These are phyloP conservation scores for Phthorimaea operculella DNA, from an alignment of 1,140 invertebrate genomes.

Conservation along the genomic window DNA sequence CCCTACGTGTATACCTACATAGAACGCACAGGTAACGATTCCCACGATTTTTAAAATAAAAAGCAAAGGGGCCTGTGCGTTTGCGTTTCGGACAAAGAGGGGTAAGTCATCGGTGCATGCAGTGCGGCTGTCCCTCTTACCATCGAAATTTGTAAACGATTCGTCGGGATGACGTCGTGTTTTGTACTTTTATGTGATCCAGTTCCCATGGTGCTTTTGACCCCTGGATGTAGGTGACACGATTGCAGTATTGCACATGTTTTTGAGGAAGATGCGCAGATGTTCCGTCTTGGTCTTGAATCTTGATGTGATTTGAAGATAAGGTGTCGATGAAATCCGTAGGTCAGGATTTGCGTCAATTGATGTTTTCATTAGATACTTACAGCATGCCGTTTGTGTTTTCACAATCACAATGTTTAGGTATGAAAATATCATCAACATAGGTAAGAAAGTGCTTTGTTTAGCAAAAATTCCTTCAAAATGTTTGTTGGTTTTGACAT, in stretches of 20 bases:
- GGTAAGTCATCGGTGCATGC: slow-evolving; percentile 29
- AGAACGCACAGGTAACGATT: background rate
- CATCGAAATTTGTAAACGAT: slow-evolving; percentile 36
- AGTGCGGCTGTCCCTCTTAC: slow-evolving; percentile 17
- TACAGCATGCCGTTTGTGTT: too few relatives aligned
- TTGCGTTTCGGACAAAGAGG: slow-evolving; percentile 27
- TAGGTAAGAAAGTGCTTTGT: too few relatives aligned
- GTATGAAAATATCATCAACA: too few relatives aligned
- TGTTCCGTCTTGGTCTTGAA: background rate
- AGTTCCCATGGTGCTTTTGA: slow-evolving; percentile 36
- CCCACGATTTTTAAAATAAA: background rate
- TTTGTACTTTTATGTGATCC: slow-evolving; percentile 22
- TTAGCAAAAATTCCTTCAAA: too few relatives aligned
- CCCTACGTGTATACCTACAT: slow-evolving; percentile 34
- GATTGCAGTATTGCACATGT: too few relatives aligned
- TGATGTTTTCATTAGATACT: too few relatives aligned
- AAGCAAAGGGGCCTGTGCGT: slow-evolving; percentile 28
- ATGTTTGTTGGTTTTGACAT: too few relatives aligned
- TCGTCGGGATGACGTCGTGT: slow-evolving; percentile 26
- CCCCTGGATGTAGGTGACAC: slow-evolving; percentile 15
- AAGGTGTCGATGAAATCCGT: too few relatives aligned
- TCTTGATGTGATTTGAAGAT: too few relatives aligned
- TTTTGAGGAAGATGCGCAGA: background rate
- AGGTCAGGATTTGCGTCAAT: too few relatives aligned
- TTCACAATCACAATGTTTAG: too few relatives aligned